Conservation (phyloP, 2,888 invertebrate genomes). For the Globia sparganii region DNA sequence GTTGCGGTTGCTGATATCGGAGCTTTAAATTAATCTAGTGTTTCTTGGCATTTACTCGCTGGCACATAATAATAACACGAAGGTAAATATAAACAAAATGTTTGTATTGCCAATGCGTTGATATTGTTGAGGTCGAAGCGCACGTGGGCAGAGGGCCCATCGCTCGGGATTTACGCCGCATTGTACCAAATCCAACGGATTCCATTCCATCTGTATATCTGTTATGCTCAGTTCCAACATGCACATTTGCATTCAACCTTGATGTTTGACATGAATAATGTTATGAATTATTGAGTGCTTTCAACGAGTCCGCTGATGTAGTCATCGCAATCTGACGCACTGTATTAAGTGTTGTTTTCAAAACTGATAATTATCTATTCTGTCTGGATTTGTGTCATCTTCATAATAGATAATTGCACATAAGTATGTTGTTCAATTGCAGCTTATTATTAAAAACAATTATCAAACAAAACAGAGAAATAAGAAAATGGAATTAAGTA, state of each 20-base stretch:
- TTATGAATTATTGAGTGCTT: constrained; percentile 77
- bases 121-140: constrained; percentile 65
- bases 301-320: constrained; percentile 70
- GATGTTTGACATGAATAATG: constrained; percentile 76
- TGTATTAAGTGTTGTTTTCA: constrained; percentile 55
- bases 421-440: constrained; percentile 9
- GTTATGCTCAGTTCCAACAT: constrained; percentile 62
- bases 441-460: constrained; percentile 12
- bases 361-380: constrained; percentile 36
- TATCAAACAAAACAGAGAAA: constrained; percentile 17
- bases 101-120: constrained; percentile 65
- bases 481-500: constrained; percentile 19
- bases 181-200: constrained; percentile 61
- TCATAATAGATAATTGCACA: constrained; percentile 27
- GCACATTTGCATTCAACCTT: constrained; percentile 81
- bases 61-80: constrained; percentile 69
- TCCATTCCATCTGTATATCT: constrained; percentile 55
- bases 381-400: constrained; percentile 41
- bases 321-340: constrained; percentile 44
- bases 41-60: constrained; percentile 74
- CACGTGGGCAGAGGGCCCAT: constrained; percentile 62
- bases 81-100: constrained; percentile 74
- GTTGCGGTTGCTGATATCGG: constrained; percentile 49
- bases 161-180: constrained; percentile 30
- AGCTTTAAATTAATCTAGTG: constrained; percentile 51